Evolutionary conservation across 2,888 invertebrate species (phyloP).

Genomic region (Drosophila suboccidentalis): DNA sequence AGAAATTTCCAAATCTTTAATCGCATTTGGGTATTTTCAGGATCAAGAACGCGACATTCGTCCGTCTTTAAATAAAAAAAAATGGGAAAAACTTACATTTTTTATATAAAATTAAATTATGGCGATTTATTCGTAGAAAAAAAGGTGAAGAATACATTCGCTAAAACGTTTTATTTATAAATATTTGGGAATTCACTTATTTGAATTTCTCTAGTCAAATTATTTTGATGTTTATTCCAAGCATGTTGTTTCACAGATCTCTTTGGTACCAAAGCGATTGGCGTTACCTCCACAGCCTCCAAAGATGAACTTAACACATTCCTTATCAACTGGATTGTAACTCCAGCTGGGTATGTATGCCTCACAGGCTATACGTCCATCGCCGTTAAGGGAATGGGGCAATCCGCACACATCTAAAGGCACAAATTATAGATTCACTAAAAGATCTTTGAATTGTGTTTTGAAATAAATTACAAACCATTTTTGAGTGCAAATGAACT

Average conservation of each 20-base stretch:
- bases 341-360: slow-evolving; percentile 59
- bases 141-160: too few relatives aligned
- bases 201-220: too few relatives aligned
- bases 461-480: slow-evolving; percentile 5
- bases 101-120: too few relatives aligned
- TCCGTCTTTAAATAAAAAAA: too few relatives aligned
- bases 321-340: slow-evolving; percentile 35
- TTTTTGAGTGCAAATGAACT: slow-evolving; percentile 19
- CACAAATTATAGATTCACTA: neutral
- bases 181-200: too few relatives aligned
- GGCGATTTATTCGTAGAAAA: too few relatives aligned
- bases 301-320: slow-evolving; percentile 65
- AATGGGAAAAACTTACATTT: too few relatives aligned
- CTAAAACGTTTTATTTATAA: too few relatives aligned
- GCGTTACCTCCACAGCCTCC: slow-evolving; percentile 71
- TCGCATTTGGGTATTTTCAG: neutral
- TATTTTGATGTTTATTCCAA: slow-evolving; percentile 42
- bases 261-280: slow-evolving; percentile 59
- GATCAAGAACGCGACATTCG: too few relatives aligned
- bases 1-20: slow-evolving; percentile 1
- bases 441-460: neutral
- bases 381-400: slow-evolving; percentile 53
- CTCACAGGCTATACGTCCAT: slow-evolving; percentile 49
- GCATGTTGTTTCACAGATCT: slow-evolving; percentile 62
- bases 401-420: slow-evolving; percentile 58